Conservation (phyloP, 2,113 vertebrate genomes). For the Fukomys damarensis region DNA sequence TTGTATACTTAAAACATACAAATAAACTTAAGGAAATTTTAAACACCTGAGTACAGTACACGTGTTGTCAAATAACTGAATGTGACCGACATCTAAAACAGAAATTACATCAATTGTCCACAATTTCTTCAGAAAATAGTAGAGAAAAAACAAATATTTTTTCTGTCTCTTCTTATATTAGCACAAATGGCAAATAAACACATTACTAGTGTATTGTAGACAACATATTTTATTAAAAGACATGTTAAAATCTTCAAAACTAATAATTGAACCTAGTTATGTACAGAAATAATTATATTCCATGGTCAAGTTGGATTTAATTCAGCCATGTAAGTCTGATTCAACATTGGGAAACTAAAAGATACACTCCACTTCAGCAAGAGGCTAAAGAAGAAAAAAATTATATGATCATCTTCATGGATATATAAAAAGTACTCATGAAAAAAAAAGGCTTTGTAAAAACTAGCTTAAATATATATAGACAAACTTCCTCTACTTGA, state of each 20-base stretch:
- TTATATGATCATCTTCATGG: not conserved
- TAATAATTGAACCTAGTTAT: not conserved
- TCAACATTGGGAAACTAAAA: not conserved
- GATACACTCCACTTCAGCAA: not conserved
- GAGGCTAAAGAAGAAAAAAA: not conserved
- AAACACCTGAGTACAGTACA: too few relatives aligned
- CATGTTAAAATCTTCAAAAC: not conserved
- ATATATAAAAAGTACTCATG: not conserved
- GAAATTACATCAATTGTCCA: not conserved
- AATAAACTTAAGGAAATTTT: too few relatives aligned
- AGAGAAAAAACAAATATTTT: not conserved
- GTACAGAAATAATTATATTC: not conserved
- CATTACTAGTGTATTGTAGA: not conserved
- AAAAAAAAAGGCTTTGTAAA: not conserved
- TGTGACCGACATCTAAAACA: not conserved
- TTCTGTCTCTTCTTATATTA: not conserved
- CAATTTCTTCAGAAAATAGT: not conserved
- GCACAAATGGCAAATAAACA: not conserved
- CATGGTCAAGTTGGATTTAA: not conserved
- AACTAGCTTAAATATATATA: not conserved
- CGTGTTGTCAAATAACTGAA: not conserved
- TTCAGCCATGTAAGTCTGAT: not conserved
- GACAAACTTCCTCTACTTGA: not conserved
- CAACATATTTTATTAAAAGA: not conserved
- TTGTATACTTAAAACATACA: too few relatives aligned